Evolutionary conservation across 1,140 invertebrate species (phyloP).

Genomic region (Contarinia nasturtii): DNA sequence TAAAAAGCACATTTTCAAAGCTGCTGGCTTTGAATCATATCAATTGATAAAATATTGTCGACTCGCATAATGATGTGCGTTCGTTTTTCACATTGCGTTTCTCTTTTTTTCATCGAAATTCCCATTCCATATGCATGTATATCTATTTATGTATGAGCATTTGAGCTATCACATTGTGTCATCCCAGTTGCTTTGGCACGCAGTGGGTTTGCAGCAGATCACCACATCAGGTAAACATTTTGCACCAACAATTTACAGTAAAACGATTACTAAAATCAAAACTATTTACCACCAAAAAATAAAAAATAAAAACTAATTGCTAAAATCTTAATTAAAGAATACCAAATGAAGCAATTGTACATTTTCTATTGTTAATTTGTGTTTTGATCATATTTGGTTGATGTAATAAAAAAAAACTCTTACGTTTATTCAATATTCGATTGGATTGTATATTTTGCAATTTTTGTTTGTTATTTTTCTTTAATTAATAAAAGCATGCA

Average conservation of each 20-base stretch:
- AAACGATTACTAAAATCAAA: constrained; percentile 1
- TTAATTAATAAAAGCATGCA: background rate
- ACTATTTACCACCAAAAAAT: background rate
- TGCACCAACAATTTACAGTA: constrained; percentile 3
- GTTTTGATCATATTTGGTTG: too few species aligned
- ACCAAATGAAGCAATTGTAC: too few species aligned
- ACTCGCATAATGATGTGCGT: too few species aligned
- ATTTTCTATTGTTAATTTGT: background rate
- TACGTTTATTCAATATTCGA: background rate
- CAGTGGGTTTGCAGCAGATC: constrained; percentile 27
- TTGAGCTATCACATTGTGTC: constrained; percentile 1
- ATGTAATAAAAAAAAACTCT: too few species aligned
- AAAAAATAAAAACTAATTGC: background rate
- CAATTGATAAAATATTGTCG: too few species aligned
- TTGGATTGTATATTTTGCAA: background rate
- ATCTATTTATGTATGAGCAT: too few species aligned
- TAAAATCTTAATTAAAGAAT: too few species aligned
- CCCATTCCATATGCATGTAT: too few species aligned
- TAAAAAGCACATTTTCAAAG: too few species aligned
- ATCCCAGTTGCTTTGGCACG: constrained; percentile 33
- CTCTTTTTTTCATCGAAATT: too few species aligned
- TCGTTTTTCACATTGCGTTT: too few species aligned
- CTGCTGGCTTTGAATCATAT: too few species aligned
- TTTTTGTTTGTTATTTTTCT: background rate
- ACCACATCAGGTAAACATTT: constrained; percentile 22